Base-by-base conservation (phyloP, 2,797 vertebrate species). In the Bryconaethiops microstoma region DNA sequence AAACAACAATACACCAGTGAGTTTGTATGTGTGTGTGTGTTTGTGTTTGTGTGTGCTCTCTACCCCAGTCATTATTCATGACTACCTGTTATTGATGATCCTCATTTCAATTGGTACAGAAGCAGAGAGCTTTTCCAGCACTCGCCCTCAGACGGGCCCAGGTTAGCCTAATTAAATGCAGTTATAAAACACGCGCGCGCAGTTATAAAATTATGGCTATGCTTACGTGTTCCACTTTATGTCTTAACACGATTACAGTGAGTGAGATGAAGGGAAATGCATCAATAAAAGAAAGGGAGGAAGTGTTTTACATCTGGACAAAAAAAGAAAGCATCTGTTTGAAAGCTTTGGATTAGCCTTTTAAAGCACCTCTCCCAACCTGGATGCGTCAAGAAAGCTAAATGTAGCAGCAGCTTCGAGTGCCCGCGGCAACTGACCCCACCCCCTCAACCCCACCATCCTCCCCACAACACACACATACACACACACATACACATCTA, bases 91-190 rank as follows among this genome's bases (percentile, higher is more conserved):
- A 87, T 81, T 84, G 79, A 87, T 86, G 86, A 82, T 62, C 14
- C 69, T 74, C 78, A 81, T 83, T 85, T 79, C 42, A 73, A 74
- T 79, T 80, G 76, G 74, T 77, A 69, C 35, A 52, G 72, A 72
- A 39, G 62, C 73, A 71, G 62, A 77, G 78, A 80, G 82, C 74
- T 74, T 63, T 75, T 79, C 74, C 55, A 74, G 82, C 67, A 55
- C 54, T 12, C 25, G 19, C 69, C 40, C 78, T 77, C 8, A 5
- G 64, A 39, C 13, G 35, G 40, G 79, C 72, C 48, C 70, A 80
- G 60, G 79, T 85, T 76, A 85, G 85, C 81, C 83, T 83, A 88
- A 89, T 88, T 79, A 79, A 88, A 85, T n/a, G 21, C 25, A 23
- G 50, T 81, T 76, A 81, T 84, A 74, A 87, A 88, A 87, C 78